Evolutionary conservation across 2,888 invertebrate species (phyloP).

Genomic region (Drosophila suboccidentalis): DNA sequence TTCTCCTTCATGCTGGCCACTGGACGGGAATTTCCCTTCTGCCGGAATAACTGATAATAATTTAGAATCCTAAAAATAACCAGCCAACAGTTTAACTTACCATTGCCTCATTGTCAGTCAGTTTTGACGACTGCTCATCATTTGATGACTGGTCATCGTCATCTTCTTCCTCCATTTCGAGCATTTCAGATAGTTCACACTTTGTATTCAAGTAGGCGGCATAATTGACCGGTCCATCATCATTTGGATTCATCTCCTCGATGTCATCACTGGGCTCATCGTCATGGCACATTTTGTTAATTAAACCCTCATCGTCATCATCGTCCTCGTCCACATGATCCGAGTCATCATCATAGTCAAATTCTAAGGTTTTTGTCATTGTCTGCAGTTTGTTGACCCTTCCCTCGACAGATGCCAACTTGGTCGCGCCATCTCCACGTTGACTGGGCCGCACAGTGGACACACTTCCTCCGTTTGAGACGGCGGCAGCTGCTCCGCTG

Average conservation of each 20-base stretch:
- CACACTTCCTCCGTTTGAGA: not conserved
- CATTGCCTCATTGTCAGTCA: conserved; percentile 9
- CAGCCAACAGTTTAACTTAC: conserved; percentile 14
- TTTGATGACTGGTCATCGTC: conserved; percentile 31
- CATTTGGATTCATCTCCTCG: conserved; percentile 46
- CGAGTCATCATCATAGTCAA: conserved; percentile 61
- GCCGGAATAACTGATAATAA: conserved; percentile 1
- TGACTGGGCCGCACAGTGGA: conserved; percentile 34
- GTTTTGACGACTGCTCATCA: conserved; percentile 31
- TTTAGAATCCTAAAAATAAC: not conserved
- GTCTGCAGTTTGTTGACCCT: conserved; percentile 39
- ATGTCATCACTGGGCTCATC: conserved; percentile 46
- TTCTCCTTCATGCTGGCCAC: conserved; percentile 72
- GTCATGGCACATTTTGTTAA: conserved; percentile 37
- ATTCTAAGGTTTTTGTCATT: conserved; percentile 55
- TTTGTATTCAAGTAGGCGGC: conserved; percentile 53
- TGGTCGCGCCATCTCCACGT: conserved; percentile 31
- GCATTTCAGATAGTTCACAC: conserved; percentile 49
- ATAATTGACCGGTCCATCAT: conserved; percentile 38
- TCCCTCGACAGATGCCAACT: conserved; percentile 31
- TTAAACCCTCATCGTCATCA: conserved; percentile 36
- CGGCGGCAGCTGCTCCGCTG: conserved; percentile 21
- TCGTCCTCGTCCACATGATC: conserved; percentile 45
- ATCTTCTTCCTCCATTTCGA: conserved; percentile 50
- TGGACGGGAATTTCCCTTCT: conserved; percentile 42